Base-by-base conservation (phyloP, 1,140 invertebrate genomes). In the Heliconius hermathena region DNA sequence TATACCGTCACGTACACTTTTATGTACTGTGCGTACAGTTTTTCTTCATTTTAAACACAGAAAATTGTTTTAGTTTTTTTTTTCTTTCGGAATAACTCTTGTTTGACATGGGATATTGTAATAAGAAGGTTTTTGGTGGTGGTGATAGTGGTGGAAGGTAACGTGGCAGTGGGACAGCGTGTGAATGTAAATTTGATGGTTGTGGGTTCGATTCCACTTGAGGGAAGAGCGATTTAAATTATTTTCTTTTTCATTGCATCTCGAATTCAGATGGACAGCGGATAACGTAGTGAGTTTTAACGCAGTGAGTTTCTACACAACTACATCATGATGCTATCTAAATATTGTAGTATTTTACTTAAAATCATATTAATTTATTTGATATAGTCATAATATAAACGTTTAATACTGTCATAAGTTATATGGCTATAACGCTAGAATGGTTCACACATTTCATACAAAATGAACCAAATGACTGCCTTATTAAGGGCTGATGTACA, bases 1-100 rank as follows among this genome's bases (percentile, higher is more conserved):
- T 77, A 71, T 36, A 29, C 3, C 54, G 72, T 77, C 79, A 81
- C 79, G 79, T 80, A 73, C 13, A 60, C 54, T 73, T 22, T 73
- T 38, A 57, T n/a, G 26, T 18, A 70, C 52, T 2, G 74, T 20
- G 18, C 49, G 49, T 20, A 52, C 49, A 52, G 49, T 66, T 60
- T 36, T 60, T 26, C 18, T 16, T 8, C 33, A 13, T 78, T 76
- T 77, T 72, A 6, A 36, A 36, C 70, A 38, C 49, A 38, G 8
- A 13, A 36, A 52, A 74, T 20, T 57, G 52, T 60, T 74, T 36
- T 74, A 29, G 29, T n/a, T 41, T 36, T 72, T 20, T 36, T 41
- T 72, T 46, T 46, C 4, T 11, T 13, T 46, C 4, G 13, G n/a
- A 1, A 66, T 57, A 72, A 72, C 33, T 72, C 8, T 18, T 41